These are phyloP conservation scores for Glyptemys insculpta DNA, from an alignment of 2,797 vertebrate genomes.

Conservation along the genomic window DNA sequence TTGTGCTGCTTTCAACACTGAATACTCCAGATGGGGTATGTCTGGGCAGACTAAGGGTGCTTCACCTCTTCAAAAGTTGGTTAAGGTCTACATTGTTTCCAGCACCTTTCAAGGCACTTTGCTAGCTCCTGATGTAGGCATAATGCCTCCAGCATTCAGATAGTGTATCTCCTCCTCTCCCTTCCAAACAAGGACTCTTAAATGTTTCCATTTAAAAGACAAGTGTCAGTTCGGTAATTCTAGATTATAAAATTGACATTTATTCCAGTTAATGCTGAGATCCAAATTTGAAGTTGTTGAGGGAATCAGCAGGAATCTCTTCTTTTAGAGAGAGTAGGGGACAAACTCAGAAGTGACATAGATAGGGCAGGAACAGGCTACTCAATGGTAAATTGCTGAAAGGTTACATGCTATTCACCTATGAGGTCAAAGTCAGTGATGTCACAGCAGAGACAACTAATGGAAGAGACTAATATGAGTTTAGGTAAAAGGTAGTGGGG, in stretches of 20 bases:
- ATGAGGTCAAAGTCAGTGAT: not conserved
- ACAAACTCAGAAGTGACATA: not conserved
- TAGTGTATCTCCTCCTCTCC: not conserved
- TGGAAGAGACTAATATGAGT: not conserved
- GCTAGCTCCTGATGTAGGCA: not conserved
- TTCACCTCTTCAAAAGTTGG: not conserved
- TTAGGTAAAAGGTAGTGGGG: not conserved
- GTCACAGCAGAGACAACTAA: not conserved
- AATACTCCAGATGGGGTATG: not conserved
- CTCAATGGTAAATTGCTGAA: not conserved
- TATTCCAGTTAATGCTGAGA: not conserved
- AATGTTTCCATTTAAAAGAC: not conserved
- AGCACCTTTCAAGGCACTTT: not conserved
- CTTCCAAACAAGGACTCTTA: not conserved
- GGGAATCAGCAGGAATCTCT: not conserved
- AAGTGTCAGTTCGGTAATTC: not conserved
- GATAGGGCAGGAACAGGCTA: not conserved
- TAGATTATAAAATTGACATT: not conserved
- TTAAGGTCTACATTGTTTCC: not conserved
- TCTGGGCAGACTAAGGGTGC: not conserved
- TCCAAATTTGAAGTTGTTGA: not conserved
- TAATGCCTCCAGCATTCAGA: not conserved
- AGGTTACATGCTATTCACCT: not conserved
- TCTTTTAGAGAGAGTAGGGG: not conserved
- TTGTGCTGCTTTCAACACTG: not conserved